A percentile compares a stretch with the other conserved stretches of the same genome.
phyloP scores from a whole-genome alignment of 2,113 vertebrate genomes.

The Elaphurus davidianus region DNA sequence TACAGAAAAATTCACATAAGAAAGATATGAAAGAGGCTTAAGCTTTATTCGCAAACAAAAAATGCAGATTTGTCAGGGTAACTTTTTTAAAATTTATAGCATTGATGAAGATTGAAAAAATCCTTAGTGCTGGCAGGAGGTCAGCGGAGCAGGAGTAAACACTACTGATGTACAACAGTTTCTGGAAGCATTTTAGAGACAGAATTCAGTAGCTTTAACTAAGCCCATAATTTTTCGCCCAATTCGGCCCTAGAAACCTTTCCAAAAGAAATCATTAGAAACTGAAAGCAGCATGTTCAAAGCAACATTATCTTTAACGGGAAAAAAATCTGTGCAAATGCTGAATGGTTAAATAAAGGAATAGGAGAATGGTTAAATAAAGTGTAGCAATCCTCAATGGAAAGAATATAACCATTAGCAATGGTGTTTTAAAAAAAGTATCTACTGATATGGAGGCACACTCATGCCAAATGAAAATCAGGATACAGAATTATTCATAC shows the following conservation, averaged over 20 bases:
- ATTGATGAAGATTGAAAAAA: neutral
- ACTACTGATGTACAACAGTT: neutral
- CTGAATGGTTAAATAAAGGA: neutral
- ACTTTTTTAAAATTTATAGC: neutral
- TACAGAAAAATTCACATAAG: conserved; percentile 16
- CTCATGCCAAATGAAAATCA: neutral
- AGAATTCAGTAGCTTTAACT: neutral
- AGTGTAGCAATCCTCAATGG: neutral
- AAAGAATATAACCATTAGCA: neutral
- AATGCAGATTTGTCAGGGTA: neutral
- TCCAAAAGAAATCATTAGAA: conserved; percentile 36
- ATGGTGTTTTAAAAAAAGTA: neutral
- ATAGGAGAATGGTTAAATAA: conserved; percentile 17
- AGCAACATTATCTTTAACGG: neutral
- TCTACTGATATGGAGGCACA: neutral
- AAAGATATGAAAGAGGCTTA: neutral
- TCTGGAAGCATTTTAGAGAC: neutral
- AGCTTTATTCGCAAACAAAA: conserved; percentile 12
- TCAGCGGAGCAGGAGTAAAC: neutral
- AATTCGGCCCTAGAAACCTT: neutral
- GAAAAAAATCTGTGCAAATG: conserved; percentile 22
- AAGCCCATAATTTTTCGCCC: neutral
- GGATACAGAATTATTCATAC: neutral
- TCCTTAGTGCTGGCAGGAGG: neutral
- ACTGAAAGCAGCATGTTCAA: neutral